Evolutionary conservation across 2,888 invertebrate genomes (phyloP).

Genomic region (Eumerus sabulonum): DNA sequence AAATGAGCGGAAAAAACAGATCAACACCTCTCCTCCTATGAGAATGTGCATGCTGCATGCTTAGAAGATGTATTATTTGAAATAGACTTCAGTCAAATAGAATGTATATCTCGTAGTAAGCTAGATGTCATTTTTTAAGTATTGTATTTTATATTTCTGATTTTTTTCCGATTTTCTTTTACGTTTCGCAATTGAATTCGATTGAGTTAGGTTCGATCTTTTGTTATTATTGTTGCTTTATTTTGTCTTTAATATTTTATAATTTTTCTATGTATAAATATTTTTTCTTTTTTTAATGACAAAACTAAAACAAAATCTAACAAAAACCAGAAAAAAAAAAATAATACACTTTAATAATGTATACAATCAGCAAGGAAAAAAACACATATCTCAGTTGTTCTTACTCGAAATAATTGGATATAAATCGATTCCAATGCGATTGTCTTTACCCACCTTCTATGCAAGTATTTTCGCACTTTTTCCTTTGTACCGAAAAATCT

Average conservation of each 20-base stretch:
- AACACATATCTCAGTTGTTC: conserved; percentile 70
- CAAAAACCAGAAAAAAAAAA: too few relatives aligned
- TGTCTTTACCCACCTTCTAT: too few relatives aligned
- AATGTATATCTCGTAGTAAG: conserved; percentile 56
- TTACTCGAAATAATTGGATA: conserved; percentile 22
- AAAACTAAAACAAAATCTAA: too few relatives aligned
- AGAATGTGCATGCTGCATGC: conserved; percentile 72
- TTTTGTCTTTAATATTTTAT: too few relatives aligned
- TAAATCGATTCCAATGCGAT: neutral
- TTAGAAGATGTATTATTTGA: conserved; percentile 49
- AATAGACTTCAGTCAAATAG: conserved; percentile 46
- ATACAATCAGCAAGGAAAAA: conserved; percentile 19
- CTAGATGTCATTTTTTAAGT: conserved; percentile 51
- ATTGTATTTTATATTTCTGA: conserved; percentile 9
- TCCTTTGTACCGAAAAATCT: neutral
- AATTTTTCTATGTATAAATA: too few relatives aligned
- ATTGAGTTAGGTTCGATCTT: conserved; percentile 31
- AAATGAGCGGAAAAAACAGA: conserved; percentile 73
- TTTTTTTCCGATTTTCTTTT: conserved; percentile 31
- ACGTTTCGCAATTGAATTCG: too few relatives aligned
- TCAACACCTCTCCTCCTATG: conserved; percentile 79
- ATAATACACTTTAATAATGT: neutral
- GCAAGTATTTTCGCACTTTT: neutral
- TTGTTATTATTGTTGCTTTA: conserved; percentile 8
- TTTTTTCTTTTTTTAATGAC: conserved; percentile 10